phyloP scores from a whole-genome alignment of 2,797 vertebrate genomes.

The Lacerta bilineata region DNA sequence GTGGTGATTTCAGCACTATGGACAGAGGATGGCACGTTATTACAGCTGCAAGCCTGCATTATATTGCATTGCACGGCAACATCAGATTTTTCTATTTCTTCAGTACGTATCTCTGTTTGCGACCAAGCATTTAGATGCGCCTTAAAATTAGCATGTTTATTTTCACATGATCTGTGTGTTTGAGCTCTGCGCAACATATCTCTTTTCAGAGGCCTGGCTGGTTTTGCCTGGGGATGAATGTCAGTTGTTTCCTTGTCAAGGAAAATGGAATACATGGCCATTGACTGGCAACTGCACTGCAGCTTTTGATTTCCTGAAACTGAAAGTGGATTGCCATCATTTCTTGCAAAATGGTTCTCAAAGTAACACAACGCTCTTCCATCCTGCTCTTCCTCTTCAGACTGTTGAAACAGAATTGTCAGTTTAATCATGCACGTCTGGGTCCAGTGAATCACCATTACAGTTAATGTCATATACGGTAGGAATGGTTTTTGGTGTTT shows the following conservation, averaged over 20 bases:
- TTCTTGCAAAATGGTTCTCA: slow-evolving; percentile 20
- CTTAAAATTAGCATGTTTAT: not conserved
- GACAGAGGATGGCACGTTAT: slow-evolving; percentile 33
- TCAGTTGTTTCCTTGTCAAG: not conserved
- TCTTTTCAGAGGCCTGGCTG: slow-evolving; percentile 11
- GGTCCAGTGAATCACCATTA: not conserved
- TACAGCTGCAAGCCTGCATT: slow-evolving; percentile 42
- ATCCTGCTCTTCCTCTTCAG: slow-evolving; percentile 66
- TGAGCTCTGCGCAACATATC: slow-evolving; percentile 9
- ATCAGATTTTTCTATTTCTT: slow-evolving; percentile 66
- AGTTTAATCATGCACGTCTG: not conserved
- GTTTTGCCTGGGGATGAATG: slow-evolving; percentile 20
- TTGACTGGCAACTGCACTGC: not conserved
- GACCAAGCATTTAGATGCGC: slow-evolving; percentile 74
- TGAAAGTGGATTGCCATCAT: accelerated
- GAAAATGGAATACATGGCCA: not conserved
- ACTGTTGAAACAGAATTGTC: slow-evolving; percentile 63
- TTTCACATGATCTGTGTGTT: slow-evolving; percentile 1
- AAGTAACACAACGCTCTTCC: slow-evolving; percentile 20
- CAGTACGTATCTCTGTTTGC: slow-evolving; percentile 77
- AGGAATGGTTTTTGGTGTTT: not conserved
- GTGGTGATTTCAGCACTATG: not conserved
- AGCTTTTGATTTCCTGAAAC: slow-evolving; percentile 6
- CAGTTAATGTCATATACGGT: not conserved
- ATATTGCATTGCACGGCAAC: slow-evolving; percentile 83